phyloP scores from a whole-genome alignment of 1,140 invertebrate species.

The Drosophila saltans region DNA sequence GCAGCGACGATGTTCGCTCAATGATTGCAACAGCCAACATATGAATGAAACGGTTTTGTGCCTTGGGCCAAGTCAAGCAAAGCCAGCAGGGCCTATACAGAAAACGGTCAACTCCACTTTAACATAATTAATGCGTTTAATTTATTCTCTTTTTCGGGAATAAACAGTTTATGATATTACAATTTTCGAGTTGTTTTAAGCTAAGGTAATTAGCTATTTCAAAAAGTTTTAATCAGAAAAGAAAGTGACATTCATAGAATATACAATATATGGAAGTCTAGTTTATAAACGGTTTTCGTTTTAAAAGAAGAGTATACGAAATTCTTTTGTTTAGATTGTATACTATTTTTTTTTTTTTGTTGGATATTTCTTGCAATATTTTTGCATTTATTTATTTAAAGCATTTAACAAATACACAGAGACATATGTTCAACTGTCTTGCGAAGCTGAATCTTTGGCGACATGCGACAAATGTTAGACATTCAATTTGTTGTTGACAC shows the following conservation, averaged over 20 bases:
- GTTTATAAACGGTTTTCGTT: no score
- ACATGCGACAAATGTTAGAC: conserved; percentile 81
- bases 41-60: conserved; percentile 71
- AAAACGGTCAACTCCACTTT: conserved; percentile 55
- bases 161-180: conserved; percentile 1
- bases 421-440: conserved; percentile 55
- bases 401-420: conserved; percentile 77
- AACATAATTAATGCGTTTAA: conserved; percentile 56
- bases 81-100: conserved; percentile 48
- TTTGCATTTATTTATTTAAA: conserved; percentile 76
- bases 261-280: no score
- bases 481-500: conserved; percentile 82
- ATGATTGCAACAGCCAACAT: conserved; percentile 40
- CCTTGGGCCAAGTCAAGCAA: conserved; percentile 53
- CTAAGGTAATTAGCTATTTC: no score
- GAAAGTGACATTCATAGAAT: no score
- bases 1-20: conserved; percentile 22
- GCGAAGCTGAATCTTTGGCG: conserved; percentile 44
- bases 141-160: conserved; percentile 38
- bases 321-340: conserved; percentile 19
- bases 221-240: neutral
- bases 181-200: no score
- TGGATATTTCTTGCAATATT: conserved; percentile 32
- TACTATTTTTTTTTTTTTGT: conserved; percentile 44
- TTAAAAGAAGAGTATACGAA: conserved; percentile 29